Evolutionary conservation across 2,888 invertebrate species (phyloP), one percentile per base, ranked within the genome.

Genomic region (Macrophya annulata): DNA sequence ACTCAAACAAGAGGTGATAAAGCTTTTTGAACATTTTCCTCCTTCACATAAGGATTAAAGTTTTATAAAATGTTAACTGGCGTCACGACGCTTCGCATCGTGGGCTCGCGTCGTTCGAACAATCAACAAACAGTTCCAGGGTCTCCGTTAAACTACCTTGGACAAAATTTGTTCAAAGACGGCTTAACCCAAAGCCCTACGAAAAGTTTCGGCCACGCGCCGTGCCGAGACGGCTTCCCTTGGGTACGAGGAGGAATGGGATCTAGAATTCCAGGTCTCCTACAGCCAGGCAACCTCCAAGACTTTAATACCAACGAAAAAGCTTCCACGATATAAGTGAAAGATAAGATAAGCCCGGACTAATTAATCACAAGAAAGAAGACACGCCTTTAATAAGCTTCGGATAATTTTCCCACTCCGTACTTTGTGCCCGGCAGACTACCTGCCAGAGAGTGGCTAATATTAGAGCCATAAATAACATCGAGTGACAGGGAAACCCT

Each of bases 331-430:
- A 81, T 81, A 62, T 81, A 65, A 71, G 82, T 71, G 68, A 62
- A 40, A 51, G 82, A 85, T 85, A 82, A 85, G 82, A 85, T 85
- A 82, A 85, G 85, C 82, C 71, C 21, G 71, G 71, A 71, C 51
- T 81, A 85, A 85, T 85, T 85, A 85, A 85, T 85, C 85, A 85
- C 43, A 45, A 65, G 85, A 82, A 85, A 85, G 72, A 82, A 85
- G 85, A 85, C 85, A 82, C 71, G 85, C 40, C 72, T 81, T 83
- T 85, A 83, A 83, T 82, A 83, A 85, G 79, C 72, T 85, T 85
- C 82, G 85, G 79, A 83, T 82, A 85, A 85, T 85, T 83, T 82
- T 68, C 71, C 59, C 21, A 71, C 79, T 79, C 25, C 48, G 65
- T 21, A 37, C 62, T 21, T 43, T 81, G 1, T 81, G 21, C 48